phyloP scores from a whole-genome alignment of 2,113 vertebrate genomes.

The Sminthopsis crassicaudata region DNA sequence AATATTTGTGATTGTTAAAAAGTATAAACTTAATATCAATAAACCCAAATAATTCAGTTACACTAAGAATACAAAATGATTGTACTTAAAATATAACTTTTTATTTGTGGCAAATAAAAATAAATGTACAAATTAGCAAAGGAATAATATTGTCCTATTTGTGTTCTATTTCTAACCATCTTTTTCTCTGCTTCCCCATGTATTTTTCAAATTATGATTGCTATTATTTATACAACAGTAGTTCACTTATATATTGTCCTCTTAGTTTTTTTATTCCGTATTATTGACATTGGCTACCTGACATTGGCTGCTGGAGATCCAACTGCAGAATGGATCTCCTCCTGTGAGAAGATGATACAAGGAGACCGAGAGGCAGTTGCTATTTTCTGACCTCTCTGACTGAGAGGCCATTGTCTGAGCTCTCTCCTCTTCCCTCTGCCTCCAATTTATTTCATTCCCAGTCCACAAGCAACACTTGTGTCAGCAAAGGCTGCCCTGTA shows the following conservation, averaged over 20 bases:
- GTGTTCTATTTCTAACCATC: neutral
- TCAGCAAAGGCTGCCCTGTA: no score
- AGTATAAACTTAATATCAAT: neutral
- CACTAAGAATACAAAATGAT: neutral
- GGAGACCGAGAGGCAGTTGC: no score
- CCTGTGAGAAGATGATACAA: no score
- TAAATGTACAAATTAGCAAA: neutral
- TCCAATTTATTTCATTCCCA: no score
- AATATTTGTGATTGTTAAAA: neutral
- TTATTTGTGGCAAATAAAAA: neutral
- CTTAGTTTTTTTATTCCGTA: neutral
- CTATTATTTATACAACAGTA: neutral
- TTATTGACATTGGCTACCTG: no score
- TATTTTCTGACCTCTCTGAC: no score
- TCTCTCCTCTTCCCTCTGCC: no score
- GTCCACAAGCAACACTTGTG: no score
- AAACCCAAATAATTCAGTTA: neutral
- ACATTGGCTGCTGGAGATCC: no score
- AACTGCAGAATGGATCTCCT: no score
- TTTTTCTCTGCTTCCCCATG: neutral
- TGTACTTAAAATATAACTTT: neutral
- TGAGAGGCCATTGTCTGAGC: no score
- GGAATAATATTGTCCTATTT: neutral
- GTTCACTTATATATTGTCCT: no score
- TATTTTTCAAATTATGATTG: neutral